Evolutionary conservation across 2,113 vertebrate species (phyloP).

Genomic region (Brachypodius melanocephalos): DNA sequence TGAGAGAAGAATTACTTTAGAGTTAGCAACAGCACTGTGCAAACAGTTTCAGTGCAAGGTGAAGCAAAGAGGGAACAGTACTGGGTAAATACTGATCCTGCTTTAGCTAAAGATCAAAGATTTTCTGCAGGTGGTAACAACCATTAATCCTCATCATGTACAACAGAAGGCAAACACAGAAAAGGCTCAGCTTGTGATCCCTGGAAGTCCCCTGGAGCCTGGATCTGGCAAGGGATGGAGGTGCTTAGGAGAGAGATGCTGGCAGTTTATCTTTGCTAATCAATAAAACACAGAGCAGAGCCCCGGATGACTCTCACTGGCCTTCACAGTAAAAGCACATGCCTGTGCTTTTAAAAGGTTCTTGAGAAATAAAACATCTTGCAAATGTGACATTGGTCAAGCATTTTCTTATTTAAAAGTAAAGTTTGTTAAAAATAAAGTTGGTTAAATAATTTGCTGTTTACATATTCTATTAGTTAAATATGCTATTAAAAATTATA

Average conservation of each 20-base stretch:
- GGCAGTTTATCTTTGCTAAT: neutral
- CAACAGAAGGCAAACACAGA: neutral
- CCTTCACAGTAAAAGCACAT: neutral
- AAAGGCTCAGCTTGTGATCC: neutral
- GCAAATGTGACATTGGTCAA: neutral
- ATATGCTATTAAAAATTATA: neutral
- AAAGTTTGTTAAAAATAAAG: neutral
- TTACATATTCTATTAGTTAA: neutral
- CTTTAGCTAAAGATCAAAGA: neutral
- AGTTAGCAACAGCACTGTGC: neutral
- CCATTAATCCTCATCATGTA: neutral
- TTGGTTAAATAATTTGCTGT: neutral
- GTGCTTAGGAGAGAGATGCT: neutral
- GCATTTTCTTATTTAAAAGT: neutral
- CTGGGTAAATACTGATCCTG: neutral
- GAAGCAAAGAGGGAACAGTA: neutral
- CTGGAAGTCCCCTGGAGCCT: neutral
- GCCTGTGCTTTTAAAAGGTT: neutral
- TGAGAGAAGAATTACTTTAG: neutral
- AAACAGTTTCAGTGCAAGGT: neutral
- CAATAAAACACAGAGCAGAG: neutral
- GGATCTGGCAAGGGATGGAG: neutral
- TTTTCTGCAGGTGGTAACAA: neutral
- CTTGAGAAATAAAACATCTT: neutral
- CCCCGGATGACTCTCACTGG: neutral